phyloP scores from a whole-genome alignment of 2,888 invertebrate species.

The Ichneumon xanthorius region DNA sequence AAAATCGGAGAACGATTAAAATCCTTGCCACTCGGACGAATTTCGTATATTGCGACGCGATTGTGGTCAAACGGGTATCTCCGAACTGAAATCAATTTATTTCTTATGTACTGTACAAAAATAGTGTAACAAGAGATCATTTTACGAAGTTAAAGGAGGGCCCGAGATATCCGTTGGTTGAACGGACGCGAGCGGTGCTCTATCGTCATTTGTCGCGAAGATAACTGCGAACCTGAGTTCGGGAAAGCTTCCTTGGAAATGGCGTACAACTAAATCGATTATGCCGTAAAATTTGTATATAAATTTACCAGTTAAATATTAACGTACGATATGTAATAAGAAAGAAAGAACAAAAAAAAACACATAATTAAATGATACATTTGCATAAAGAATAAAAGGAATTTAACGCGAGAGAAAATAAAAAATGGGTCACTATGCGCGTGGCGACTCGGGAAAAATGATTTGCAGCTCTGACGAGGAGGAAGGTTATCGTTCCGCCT shows the following conservation, averaged over 20 bases:
- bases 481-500: constrained; percentile 73
- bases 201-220: constrained; percentile 36
- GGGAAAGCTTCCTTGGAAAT: constrained; percentile 36
- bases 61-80: constrained; percentile 11
- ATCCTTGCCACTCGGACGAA: background rate
- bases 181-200: constrained; percentile 11
- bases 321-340: constrained; percentile 37
- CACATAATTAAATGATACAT: constrained; percentile 25
- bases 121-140: constrained; percentile 28
- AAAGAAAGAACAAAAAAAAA: constrained; percentile 36
- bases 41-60: background rate
- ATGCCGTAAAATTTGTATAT: constrained; percentile 52
- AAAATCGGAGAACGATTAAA: constrained; percentile 82
- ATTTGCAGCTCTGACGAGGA: constrained; percentile 76
- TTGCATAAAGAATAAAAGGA: constrained; percentile 44
- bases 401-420: constrained; percentile 30
- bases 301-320: constrained; percentile 66
- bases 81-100: constrained; percentile 11
- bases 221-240: constrained; percentile 17
- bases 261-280: constrained; percentile 51
- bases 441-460: constrained; percentile 73
- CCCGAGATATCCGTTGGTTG: constrained; percentile 3
- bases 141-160: constrained; percentile 2
- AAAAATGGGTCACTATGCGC: constrained; percentile 75
- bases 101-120: constrained; percentile 50